Conservation (phyloP, 2,888 invertebrate species). For the Zygaena filipendulae region DNA sequence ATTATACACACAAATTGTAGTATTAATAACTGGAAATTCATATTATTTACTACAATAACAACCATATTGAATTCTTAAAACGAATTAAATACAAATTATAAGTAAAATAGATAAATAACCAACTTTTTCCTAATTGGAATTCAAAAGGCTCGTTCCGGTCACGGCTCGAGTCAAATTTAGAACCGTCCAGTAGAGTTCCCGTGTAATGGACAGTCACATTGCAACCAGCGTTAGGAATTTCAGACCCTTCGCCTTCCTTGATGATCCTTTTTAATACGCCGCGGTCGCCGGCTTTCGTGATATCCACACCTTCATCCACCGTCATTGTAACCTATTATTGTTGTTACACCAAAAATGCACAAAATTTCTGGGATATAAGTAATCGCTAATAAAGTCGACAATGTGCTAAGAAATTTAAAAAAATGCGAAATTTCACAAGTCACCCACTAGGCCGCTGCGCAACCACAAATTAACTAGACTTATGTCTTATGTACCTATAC, state of each 20-base stretch:
- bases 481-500: no score
- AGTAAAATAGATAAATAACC: no score
- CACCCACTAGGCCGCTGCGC: no score
- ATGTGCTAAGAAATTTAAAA: background rate
- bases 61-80: no score
- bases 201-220: slow-evolving; percentile 85
- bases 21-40: no score
- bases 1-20: no score
- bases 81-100: no score
- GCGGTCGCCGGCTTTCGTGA: slow-evolving; percentile 66
- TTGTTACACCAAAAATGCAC: slow-evolving; percentile 9
- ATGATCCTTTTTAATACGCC: slow-evolving; percentile 84
- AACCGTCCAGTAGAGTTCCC: slow-evolving; percentile 88
- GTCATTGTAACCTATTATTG: slow-evolving; percentile 34
- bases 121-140: slow-evolving; percentile 89
- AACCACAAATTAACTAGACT: background rate
- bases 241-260: slow-evolving; percentile 79
- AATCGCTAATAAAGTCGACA: background rate
- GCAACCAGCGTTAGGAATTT: slow-evolving; percentile 77
- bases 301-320: slow-evolving; percentile 54
- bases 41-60: no score
- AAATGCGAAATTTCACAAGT: background rate
- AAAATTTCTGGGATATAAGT: slow-evolving; percentile 10
- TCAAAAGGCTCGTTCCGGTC: slow-evolving; percentile 86
- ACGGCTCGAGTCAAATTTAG: slow-evolving; percentile 92